Evolutionary conservation across 2,113 vertebrate species (phyloP), one percentile per base, ranked within the genome.

Genomic region (Xyrauchen texanus): DNA sequence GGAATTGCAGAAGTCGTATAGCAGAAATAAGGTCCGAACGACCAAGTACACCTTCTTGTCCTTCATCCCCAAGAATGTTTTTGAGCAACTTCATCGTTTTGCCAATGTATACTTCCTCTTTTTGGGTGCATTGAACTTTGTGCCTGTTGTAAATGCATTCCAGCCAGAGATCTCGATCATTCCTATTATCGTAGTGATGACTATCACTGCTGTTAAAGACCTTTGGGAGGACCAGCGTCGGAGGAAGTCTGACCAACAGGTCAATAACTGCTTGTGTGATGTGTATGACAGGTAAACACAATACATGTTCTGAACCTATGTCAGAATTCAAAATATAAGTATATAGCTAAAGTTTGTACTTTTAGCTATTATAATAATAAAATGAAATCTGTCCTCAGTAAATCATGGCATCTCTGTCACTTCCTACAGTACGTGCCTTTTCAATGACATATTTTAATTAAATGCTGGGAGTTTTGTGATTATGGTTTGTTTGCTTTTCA

Each of bases 41-140:
- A 88, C 85, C 1, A 92, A 91, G 72, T 92, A 93, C 75, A 90
- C 90, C 0, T 5, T 90, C 3, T 81, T 92, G 0, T 92, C 91
- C 5, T 93, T 93, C 74, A 55, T 93, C 10, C 91, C 91, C 1
- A 92, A 88, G 76, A 93, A 93, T 67, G 83, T 93, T 34, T 93
- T 93, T 11, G 89, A 92, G 78, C 91, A 93, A 66, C 86, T 93
- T 6, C 90, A 92, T 76, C 90, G 90, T 6, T 69, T 88, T 0
- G 90, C 88, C 53, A 93, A 93, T 15, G 3, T 91, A 10, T 93
- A 92, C 83, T 92, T 93, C 67, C 67, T 92, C 70, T 88, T 90
- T 70, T 68, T 93, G 15, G 85, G 85, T 7, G 84, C 65, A 1
- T 81, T 92, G 12, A 93, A 92, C 84, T 91, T 92, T 60, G 84